Base-by-base conservation (phyloP, 2,797 vertebrate genomes). In the Fratercula arctica region DNA sequence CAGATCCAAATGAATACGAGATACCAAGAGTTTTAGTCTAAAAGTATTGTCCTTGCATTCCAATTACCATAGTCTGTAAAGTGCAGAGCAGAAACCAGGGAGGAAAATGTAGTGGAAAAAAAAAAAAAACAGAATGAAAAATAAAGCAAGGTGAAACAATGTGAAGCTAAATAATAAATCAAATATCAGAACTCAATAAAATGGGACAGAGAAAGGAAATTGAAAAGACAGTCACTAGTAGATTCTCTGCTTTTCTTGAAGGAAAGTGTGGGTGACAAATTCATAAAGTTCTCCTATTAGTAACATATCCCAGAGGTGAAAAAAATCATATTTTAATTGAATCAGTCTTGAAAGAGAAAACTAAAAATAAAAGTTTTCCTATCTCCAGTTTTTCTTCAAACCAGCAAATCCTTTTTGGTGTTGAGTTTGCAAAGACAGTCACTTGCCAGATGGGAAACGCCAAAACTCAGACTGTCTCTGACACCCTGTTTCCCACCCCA, bases 121-220 rank as follows among this genome's bases (percentile, higher is more conserved):
- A 95, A 43, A 43, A 45, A 45, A 13, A 18, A 70, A 29, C 0
- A 61, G 35, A 79, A 33, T 33, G 37, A 83, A 93, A 93, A 83
- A 85, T 54, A 93, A 87, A 86, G 68, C 56, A 45, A 92, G 80
- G 56, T 89, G 39, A 92, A 90, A 85, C 0, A 2, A 85, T 61
- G n/a, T 80, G 63, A 94, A 87, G 57, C 31, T 85, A 90, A 95
- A 94, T 85, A 90, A 90, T 77, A 95, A 95, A 90, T 67, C 61
- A 93, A 96, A 93, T 90, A 96, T 61, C 88, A 92, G 92, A 87
- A 87, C 37, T 83, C 84, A 90, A 50, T 93, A 95, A 92, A 95
- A 92, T 37, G 45, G 51, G 79, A 76, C 46, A 87, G 64, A 84
- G 64, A 80, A 92, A 94, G 75, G 92, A 96, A 96, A 97, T 87